A percentile compares a stretch with the other conserved stretches of the same genome.
Conservation (phyloP, 2,888 invertebrate genomes). For the Psococerastis gibbosa region DNA sequence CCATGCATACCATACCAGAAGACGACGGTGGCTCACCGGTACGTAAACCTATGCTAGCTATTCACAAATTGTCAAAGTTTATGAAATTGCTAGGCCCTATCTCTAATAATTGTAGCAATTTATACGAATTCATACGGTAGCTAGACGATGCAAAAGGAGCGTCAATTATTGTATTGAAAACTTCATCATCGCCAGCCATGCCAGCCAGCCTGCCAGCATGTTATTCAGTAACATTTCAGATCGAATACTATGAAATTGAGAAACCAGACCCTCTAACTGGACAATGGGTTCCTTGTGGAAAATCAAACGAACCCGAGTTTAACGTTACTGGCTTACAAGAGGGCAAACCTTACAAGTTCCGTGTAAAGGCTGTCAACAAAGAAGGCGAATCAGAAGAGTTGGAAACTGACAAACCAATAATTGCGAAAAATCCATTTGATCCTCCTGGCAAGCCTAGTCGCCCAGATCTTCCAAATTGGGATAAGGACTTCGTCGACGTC, state of each 20-base stretch:
- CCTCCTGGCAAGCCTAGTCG: conserved; percentile 84
- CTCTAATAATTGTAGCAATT: too few relatives aligned
- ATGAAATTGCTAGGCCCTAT: too few relatives aligned
- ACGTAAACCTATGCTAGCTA: too few relatives aligned
- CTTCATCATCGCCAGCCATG: too few relatives aligned
- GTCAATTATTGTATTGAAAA: too few relatives aligned
- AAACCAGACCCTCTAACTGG: conserved; percentile 82
- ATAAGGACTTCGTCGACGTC: conserved; percentile 88
- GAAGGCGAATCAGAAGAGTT: conserved; percentile 96
- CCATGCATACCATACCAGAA: conserved; percentile 76
- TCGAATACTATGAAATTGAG: conserved; percentile 92
- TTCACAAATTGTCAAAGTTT: too few relatives aligned
- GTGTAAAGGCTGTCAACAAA: conserved; percentile 93
- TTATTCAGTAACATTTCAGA: too few relatives aligned
- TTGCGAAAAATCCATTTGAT: conserved; percentile 98
- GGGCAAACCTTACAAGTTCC: conserved; percentile 95
- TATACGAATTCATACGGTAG: too few relatives aligned
- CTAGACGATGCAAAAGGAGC: too few relatives aligned
- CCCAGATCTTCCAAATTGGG: conserved; percentile 83
- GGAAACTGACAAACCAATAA: conserved; percentile 79
- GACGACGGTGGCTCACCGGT: conserved; percentile 86
- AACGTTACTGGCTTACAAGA: conserved; percentile 70
- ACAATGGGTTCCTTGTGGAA: conserved; percentile 83
- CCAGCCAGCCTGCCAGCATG: too few relatives aligned
- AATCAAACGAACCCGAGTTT: conserved; percentile 67